phyloP scores from a whole-genome alignment of 2,888 invertebrate genomes.

The Schizotus pectinicornis region DNA sequence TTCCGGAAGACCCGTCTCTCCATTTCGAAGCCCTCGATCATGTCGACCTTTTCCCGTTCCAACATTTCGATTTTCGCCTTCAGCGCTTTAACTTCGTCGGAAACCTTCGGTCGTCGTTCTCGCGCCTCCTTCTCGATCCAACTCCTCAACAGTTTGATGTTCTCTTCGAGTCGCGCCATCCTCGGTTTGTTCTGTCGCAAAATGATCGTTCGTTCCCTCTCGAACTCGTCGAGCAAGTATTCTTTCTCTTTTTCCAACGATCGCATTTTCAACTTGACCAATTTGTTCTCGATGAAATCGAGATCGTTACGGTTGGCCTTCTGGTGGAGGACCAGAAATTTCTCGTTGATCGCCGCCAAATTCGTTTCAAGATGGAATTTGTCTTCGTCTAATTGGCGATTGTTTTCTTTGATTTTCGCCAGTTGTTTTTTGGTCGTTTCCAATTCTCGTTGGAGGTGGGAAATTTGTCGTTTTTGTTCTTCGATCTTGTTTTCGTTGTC shows the following conservation, averaged over 20 bases:
- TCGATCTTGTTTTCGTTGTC: not conserved
- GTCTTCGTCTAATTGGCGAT: constrained; percentile 9
- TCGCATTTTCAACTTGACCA: constrained; percentile 20
- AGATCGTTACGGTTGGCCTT: constrained; percentile 14
- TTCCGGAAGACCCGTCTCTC: constrained; percentile 22
- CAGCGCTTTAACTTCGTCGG: constrained; percentile 11
- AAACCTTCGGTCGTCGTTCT: constrained; percentile 5
- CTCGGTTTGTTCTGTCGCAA: constrained; percentile 13
- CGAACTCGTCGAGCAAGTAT: constrained; percentile 17
- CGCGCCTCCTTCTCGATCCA: constrained; percentile 23
- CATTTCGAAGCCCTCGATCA: constrained; percentile 17
- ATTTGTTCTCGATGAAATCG: constrained; percentile 19
- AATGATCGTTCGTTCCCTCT: constrained; percentile 14
- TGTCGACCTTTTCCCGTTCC: constrained; percentile 16
- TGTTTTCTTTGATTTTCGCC: not conserved
- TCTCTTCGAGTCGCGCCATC: constrained; percentile 17
- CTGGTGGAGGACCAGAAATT: constrained; percentile 12
- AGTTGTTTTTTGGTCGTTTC: not conserved
- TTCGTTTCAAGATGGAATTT: constrained; percentile 15
- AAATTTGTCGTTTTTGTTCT: constrained; percentile 1
- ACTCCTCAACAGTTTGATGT: constrained; percentile 11
- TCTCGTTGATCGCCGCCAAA: not conserved
- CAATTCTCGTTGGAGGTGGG: not conserved
- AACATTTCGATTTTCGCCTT: constrained; percentile 16
- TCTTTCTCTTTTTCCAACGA: constrained; percentile 18